Percentiles rank a stretch among this genome's conserved stretches.
These are phyloP conservation scores for Physeter macrocephalus DNA, from an alignment of 2,113 vertebrate species.

Conservation along the genomic window DNA sequence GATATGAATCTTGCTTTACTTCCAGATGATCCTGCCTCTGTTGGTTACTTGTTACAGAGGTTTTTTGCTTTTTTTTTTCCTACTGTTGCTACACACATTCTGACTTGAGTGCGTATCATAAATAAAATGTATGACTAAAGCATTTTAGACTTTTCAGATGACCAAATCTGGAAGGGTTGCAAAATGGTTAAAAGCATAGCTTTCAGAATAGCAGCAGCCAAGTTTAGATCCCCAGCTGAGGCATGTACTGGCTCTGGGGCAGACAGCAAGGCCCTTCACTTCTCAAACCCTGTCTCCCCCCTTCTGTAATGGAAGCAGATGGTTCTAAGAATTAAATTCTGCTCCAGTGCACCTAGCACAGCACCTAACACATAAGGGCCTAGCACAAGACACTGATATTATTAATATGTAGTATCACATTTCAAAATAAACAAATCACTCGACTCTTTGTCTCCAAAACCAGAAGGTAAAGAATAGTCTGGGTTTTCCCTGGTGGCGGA, in stretches of 20 bases:
- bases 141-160: background rate
- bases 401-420: background rate
- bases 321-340: constrained; percentile 16
- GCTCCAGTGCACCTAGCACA: background rate
- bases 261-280: background rate
- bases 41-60: background rate
- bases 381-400: background rate
- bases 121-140: background rate
- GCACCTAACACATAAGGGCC: background rate
- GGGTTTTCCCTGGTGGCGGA: too few species aligned
- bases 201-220: background rate
- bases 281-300: background rate
- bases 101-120: background rate
- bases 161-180: background rate
- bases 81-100: background rate
- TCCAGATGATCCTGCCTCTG: background rate
- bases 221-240: background rate
- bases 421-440: constrained; percentile 38
- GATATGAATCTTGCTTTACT: background rate
- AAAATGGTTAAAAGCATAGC: background rate
- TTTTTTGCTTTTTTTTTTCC: background rate
- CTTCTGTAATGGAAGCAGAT: background rate
- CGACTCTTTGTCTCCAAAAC: constrained; percentile 17
- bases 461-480: background rate
- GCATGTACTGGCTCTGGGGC: background rate